A percentile compares a stretch with the other conserved stretches of the same genome.
These are phyloP conservation scores for Vanessa tameamea DNA, from an alignment of 1,140 invertebrate genomes.

Conservation along the genomic window DNA sequence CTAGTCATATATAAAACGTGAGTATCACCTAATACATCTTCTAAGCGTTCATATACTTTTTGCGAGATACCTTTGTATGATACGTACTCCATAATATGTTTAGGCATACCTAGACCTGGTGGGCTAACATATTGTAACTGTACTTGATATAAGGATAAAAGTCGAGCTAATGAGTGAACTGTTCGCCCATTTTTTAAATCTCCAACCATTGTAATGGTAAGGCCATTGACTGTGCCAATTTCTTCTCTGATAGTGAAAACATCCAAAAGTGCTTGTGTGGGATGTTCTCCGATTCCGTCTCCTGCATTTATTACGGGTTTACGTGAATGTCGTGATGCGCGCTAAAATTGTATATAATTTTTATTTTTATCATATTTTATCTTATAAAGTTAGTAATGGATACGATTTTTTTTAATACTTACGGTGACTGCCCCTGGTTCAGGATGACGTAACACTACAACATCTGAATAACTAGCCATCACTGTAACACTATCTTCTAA, in stretches of 20 bases:
- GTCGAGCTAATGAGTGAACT: conserved; percentile 96
- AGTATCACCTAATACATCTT: conserved; percentile 93
- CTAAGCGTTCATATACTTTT: conserved; percentile 86
- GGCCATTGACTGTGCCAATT: conserved; percentile 98
- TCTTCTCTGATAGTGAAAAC: conserved; percentile 99
- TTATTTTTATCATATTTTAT: conserved; percentile 13
- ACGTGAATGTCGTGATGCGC: conserved; percentile 88
- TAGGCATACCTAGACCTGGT: conserved; percentile 93
- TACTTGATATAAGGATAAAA: conserved; percentile 95
- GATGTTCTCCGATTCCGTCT: conserved; percentile 98
- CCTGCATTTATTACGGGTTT: conserved; percentile 98
- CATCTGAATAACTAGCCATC: conserved; percentile 94
- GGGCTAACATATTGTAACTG: conserved; percentile 95
- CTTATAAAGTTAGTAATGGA: conserved; percentile 11
- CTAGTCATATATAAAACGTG: conserved; percentile 99
- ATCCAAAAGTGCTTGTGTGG: conserved; percentile 98
- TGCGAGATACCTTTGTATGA: conserved; percentile 89
- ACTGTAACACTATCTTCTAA: conserved; percentile 93
- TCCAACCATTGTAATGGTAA: conserved; percentile 96
- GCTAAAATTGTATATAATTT: conserved; percentile 78
- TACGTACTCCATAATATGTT: conserved; percentile 90
- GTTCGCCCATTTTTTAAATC: conserved; percentile 99
- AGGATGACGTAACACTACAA: conserved; percentile 96
- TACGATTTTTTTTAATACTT: conserved; percentile 67
- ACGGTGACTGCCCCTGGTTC: conserved; percentile 94